A percentile compares a stretch with the other conserved stretches of the same genome.
These are phyloP conservation scores for Papio anubis DNA, from an alignment of 2,113 vertebrate genomes.

Conservation along the genomic window DNA sequence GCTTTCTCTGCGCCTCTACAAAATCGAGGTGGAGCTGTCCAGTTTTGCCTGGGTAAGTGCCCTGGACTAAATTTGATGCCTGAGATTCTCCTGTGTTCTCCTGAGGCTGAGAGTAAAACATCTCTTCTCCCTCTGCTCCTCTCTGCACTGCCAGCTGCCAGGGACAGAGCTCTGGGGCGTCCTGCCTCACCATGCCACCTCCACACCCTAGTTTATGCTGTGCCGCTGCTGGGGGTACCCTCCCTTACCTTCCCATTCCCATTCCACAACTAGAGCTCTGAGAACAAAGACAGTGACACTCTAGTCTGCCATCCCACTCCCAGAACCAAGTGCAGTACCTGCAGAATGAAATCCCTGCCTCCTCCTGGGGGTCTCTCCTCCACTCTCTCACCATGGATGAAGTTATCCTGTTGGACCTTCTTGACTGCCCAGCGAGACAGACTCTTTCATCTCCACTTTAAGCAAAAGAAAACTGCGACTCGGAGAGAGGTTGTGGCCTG, in stretches of 20 bases:
- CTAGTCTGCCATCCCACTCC: neutral
- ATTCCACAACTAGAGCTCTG: neutral
- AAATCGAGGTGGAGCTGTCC: neutral
- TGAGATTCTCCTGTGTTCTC: neutral
- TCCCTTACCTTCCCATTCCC: neutral
- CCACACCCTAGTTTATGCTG: neutral
- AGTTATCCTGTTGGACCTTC: neutral
- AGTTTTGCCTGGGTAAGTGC: neutral
- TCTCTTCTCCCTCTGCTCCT: neutral
- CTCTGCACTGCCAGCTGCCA: too few species aligned
- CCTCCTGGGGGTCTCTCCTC: too few species aligned
- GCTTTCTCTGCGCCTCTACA: neutral
- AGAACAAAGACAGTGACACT: neutral
- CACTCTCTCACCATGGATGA: neutral
- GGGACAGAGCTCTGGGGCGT: neutral
- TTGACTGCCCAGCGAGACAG: neutral
- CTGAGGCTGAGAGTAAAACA: neutral
- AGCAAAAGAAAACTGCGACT: neutral
- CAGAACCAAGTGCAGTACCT: neutral
- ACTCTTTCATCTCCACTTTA: neutral
- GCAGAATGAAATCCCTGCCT: neutral
- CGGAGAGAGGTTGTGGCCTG: neutral
- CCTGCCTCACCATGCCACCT: neutral
- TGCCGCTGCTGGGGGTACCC: neutral
- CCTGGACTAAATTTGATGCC: neutral